Evolutionary conservation across 2,113 vertebrate species (phyloP).

Genomic region (Ondatra zibethicus): DNA sequence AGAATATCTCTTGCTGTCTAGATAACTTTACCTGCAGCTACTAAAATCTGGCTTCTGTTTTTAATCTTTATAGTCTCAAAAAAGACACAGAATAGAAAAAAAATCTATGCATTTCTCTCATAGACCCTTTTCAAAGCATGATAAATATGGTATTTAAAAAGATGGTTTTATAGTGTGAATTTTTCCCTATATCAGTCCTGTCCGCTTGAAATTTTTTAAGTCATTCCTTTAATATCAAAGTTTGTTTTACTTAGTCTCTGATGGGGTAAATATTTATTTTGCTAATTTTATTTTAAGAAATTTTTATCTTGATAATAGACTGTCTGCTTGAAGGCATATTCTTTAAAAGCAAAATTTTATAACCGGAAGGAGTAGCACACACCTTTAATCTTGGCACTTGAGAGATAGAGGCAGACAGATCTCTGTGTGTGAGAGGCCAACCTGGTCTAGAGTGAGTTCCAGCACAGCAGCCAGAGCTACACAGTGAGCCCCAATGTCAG

Average conservation of each 20-base stretch:
- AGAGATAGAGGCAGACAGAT: not conserved
- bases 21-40: not conserved
- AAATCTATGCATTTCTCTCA: not conserved
- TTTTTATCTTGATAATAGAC: slow-evolving; percentile 45
- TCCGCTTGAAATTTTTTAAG: slow-evolving; percentile 24
- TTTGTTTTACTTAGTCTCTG: slow-evolving; percentile 15
- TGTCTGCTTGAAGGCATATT: slow-evolving; percentile 37
- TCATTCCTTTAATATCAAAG: slow-evolving; percentile 52
- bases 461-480: not conserved
- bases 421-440: not conserved
- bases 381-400: not conserved
- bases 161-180: not conserved
- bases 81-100: not conserved
- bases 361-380: not conserved
- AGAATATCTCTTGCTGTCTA: not conserved
- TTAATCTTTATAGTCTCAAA: not conserved
- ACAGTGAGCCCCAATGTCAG: not conserved
- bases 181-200: slow-evolving; percentile 15
- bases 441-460: not conserved
- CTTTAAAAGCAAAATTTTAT: slow-evolving; percentile 59
- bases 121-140: slow-evolving; percentile 32
- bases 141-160: slow-evolving; percentile 23
- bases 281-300: slow-evolving; percentile 53
- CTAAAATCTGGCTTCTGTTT: not conserved
- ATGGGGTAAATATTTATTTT: slow-evolving; percentile 57